Percentiles rank a stretch among this genome's conserved stretches.
Evolutionary conservation across 2,113 vertebrate species (phyloP).

Genomic region (Sclerurus mexicanus): DNA sequence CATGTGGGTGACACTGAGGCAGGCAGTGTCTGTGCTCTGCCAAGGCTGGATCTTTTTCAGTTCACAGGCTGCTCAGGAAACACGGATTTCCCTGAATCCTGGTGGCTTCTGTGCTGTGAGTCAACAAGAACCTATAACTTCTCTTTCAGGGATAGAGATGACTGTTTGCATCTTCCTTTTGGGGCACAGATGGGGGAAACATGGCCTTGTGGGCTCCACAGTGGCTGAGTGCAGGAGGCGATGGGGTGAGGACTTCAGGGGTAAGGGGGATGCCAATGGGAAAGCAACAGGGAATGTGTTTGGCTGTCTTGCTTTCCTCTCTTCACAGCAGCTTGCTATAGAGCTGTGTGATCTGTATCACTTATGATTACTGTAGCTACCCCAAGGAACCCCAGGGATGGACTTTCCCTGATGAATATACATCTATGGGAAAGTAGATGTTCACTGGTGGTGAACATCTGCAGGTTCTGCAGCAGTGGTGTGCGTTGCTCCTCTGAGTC

Average conservation of each 20-base stretch:
- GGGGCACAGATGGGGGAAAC: not conserved
- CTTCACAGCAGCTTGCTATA: not conserved
- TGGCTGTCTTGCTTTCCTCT: not conserved
- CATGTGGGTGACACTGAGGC: not conserved
- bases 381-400: not conserved
- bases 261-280: not conserved
- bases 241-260: not conserved
- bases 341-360: not conserved
- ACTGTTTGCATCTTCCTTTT: not conserved
- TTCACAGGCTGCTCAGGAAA: not conserved
- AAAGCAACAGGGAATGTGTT: rapidly evolving
- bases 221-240: not conserved
- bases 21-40: not conserved
- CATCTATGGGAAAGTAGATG: not conserved
- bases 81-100: not conserved
- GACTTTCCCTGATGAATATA: not conserved
- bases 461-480: not conserved
- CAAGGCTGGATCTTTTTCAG: not conserved
- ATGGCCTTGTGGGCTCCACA: rapidly evolving
- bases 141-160: not conserved
- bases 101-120: not conserved
- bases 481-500: not conserved
- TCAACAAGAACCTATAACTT: not conserved
- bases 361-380: not conserved
- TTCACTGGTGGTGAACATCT: not conserved